Evolutionary conservation across 2,113 vertebrate genomes (phyloP), one percentile per base, ranked within the genome.

Genomic region (Periophthalmus modestus): DNA sequence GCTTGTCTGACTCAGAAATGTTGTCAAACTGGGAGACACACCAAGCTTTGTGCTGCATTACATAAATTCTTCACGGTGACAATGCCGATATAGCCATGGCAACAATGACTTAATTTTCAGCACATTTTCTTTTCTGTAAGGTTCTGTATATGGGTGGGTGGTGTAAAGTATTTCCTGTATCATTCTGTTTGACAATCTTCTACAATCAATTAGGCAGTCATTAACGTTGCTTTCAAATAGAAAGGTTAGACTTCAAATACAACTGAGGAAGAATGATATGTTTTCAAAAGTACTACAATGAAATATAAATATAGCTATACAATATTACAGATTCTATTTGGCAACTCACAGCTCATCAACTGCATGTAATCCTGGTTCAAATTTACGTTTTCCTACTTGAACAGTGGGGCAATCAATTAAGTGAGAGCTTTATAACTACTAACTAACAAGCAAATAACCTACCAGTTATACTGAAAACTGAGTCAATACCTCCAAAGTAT

Each of bases 1-100:
- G 52, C 52, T 70, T 55, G 58, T 57, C 58, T 36, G 34, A 46
- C 78, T 68, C 7, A 58, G 55, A 68, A 69, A 72, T n/a, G 19
- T 47, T 16, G 46, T 77, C 58, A 23, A 59, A 71, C 18, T 19
- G 43, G 54, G 69, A 52, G 72, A 50, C 57, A 54, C 28, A 34
- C 46, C 63, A 74, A 81, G 68, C 59, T 68, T 66, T 46, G 71
- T 79, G 71, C 36, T 62, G 21, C 46, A 23, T 81, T 59, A 52
- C 28, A 61, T 70, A 67, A 73, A 69, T 72, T 69, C 61, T 63
- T 75, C 68, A 57, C 63, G 61, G 77, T 50, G 36, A 54, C 12
- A 24, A 78, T 55, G 50, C 69, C 58, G 58, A 78, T 72, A 76
- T 72, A 78, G 59, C 72, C 73, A 87, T 70, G 77, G 65, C 16